Evolutionary conservation across 2,113 vertebrate genomes (phyloP).

Genomic region (Bungarus multicinctus): DNA sequence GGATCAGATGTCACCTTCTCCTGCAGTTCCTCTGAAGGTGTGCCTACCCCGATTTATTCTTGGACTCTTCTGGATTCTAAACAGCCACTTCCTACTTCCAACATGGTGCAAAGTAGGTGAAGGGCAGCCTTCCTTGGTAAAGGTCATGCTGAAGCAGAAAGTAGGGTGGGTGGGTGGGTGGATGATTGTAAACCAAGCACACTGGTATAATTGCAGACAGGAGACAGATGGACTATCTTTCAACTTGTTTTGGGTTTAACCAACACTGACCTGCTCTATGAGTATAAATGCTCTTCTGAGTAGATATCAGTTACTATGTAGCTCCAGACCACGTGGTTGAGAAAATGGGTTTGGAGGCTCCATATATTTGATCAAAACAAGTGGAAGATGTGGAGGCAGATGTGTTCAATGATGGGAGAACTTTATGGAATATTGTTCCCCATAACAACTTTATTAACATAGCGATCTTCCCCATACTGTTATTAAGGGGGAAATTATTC

Average conservation of each 20-base stretch:
- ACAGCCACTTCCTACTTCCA: constrained; percentile 45
- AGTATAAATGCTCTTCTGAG: background rate
- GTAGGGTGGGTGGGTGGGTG: background rate
- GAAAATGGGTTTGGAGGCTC: background rate
- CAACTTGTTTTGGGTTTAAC: background rate
- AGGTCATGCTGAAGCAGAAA: background rate
- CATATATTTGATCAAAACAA: background rate
- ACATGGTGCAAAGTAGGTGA: constrained; percentile 66
- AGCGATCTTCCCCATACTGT: background rate
- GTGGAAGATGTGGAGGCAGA: background rate
- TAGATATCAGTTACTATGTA: background rate
- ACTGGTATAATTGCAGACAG: background rate
- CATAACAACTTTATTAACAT: background rate
- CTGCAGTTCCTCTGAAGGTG: constrained; percentile 64
- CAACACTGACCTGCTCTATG: background rate
- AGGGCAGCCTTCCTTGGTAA: background rate
- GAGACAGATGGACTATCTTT: background rate
- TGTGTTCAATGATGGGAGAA: background rate
- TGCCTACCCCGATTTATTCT: constrained; percentile 66
- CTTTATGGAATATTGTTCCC: background rate
- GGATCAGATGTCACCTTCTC: constrained; percentile 63
- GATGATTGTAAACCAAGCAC: background rate
- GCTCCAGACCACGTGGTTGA: background rate
- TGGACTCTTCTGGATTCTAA: constrained; percentile 60
- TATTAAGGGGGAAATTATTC: background rate